These are phyloP conservation scores for Thereva unica DNA, from an alignment of 2,888 invertebrate species.

Conservation along the genomic window DNA sequence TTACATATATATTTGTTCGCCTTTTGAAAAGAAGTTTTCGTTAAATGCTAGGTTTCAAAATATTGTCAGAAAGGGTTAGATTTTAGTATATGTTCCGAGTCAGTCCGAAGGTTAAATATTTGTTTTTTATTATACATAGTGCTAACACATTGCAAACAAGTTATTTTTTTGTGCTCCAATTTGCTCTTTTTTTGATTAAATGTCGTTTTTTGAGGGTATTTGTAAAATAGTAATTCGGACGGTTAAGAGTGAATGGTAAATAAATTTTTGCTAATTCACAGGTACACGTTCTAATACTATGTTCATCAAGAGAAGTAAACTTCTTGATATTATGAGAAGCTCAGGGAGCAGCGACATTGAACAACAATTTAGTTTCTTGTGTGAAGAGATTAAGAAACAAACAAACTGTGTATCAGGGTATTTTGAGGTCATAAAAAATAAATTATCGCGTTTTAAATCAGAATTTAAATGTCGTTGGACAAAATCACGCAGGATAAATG, in stretches of 20 bases:
- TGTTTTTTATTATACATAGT: too few relatives aligned
- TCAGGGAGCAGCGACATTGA: too few relatives aligned
- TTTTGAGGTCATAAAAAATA: background rate
- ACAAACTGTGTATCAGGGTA: background rate
- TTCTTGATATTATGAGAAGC: constrained; percentile 4
- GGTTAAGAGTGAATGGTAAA: background rate
- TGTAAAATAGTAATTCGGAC: too few relatives aligned
- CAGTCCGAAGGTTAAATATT: too few relatives aligned
- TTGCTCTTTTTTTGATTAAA: background rate
- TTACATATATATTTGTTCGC: background rate
- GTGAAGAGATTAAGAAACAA: too few relatives aligned
- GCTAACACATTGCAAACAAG: too few relatives aligned
- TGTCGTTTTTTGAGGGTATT: too few relatives aligned
- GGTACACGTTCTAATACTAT: constrained; percentile 1
- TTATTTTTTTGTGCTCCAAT: too few relatives aligned
- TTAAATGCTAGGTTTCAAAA: too few relatives aligned
- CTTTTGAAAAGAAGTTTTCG: background rate
- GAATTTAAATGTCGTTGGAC: background rate
- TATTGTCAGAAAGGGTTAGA: too few relatives aligned
- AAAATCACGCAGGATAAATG: background rate
- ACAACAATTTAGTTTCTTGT: too few relatives aligned
- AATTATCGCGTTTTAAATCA: constrained; percentile 4
- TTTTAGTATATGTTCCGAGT: too few relatives aligned
- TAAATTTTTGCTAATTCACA: background rate
- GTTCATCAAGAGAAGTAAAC: background rate